Base-by-base conservation (phyloP, 2,888 invertebrate species). In the Acronicta alni region DNA sequence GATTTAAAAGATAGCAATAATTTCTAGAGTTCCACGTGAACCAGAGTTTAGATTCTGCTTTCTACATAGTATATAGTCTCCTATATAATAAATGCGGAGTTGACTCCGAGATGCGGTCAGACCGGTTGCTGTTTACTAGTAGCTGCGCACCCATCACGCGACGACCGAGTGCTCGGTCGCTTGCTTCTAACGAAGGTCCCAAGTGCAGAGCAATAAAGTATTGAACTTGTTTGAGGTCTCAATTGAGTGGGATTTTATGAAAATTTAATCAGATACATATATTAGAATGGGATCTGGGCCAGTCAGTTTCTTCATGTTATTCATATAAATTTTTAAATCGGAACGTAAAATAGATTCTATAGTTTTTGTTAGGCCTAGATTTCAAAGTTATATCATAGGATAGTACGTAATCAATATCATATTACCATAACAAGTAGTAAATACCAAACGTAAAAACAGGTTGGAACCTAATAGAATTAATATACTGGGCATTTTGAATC, bases 81-180 rank as follows among this genome's bases (percentile, higher is more conserved):
- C 15, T 39, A 38, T 45, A 66, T 60, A 51, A 41, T 53, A 49
- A 58, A 64, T 64, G 58, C 65, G 56, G 42, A 42, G 63, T 74
- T 59, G 68, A 37, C 43, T 58, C 63, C 46, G 20, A 59, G 42
- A 61, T 56, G 57, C 67, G 51, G 71, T 62, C 16, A 10, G 45
- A 78, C 78, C 77, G 78, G 78, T 78, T 59, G 48, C 30, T 66
- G 57, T 65, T 67, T 67, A 76, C 77, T 57, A 58, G 63, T 23
- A 26, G 14, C 32, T 41, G 23, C 12, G 20, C 8, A 17, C 47
- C 55, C 18, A 77, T 76, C 82, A 84, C 76, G 81, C 77, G 78
- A 57, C 39, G 67, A 20, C 32, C 41, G 77, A 75, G 61, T 78
- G 76, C 20, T 69, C 42, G 41, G 52, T 46, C 2, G 44, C 7